Evolutionary conservation across 2,113 vertebrate genomes (phyloP), one percentile per base, ranked within the genome.

Genomic region (Megaceryle torquata): DNA sequence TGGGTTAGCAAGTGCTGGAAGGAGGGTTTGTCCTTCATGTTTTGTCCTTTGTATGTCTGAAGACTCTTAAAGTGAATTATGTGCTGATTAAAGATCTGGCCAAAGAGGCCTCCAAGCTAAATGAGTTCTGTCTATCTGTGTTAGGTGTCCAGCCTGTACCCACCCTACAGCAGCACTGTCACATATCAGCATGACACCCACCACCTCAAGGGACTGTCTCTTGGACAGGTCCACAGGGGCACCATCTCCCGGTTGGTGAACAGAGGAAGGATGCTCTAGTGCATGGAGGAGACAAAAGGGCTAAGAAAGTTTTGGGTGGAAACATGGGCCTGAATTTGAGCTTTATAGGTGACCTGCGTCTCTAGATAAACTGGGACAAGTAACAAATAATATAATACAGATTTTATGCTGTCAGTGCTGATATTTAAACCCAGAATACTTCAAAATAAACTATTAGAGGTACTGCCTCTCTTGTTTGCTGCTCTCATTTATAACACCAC

Each of bases 151-250:
- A 51, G 78, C 24, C 25, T 64, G 61, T 37, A 37, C 33, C 50
- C 43, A 74, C 11, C 13, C 13, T 3, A 3, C 39, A 76, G 65
- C 29, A 70, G 35, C 3, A 0, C 15, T 3, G 7, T n/a, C 31
- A 21, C 41, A 31, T 77, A 24, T 37, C 48, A 19, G 5, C 1
- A 0, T 39, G 65, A 39, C 65, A 54, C 22, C 22, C 0, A 0
- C 8, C 14, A 5, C 20, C 33, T 17, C 2, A 2, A 79, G 67
- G 25, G 33, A 35, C 26, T 2, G 3, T 71, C 6, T 8, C 54
- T 46, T 20, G 2, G 8, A 11, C 11, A 6, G 37, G 25, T 13
- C 21, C 37, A 15, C 0, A 1, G 31, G 15, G 41, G 25, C 53
- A 41, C 12, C 20, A 16, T 6, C 6, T 43, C 50, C 17, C 6